Base-by-base conservation (phyloP, 1,140 invertebrate species). In the Bombus polaris region DNA sequence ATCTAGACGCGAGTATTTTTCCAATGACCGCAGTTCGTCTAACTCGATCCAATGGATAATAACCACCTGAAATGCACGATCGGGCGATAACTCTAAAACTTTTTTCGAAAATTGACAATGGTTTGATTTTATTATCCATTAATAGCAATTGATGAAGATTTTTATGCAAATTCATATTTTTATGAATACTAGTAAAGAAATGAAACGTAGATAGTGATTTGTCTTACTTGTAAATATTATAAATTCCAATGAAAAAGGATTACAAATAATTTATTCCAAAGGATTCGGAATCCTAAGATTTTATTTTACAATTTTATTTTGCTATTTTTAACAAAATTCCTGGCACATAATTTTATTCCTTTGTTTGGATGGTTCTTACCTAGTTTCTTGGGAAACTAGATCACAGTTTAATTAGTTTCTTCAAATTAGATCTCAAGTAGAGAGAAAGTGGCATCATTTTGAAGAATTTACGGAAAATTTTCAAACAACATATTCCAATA, bases 1-100 rank as follows among this genome's bases (percentile, higher is more conserved):
- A 79, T 89, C 71, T 42, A 85, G 62, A 59, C 22, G 3, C 74
- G 22, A 83, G 65, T 81, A n/a, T 57, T 81, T 68, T 66, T 59
- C 32, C 75, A 59, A 44, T 44, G 25, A 70, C 6, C 12, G 35
- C 39, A n/a, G 25, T 39, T 59, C 2, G 22, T 47, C 13, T 35
- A 28, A 74, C 39, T 65, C 15, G 13, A 37, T 18, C 39, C n/a
- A 32, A 37, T n/a, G 42, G 28, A 59, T 35, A 59, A 78, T 78
- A 57, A 57, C 5, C 25, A 32, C 22, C 1, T n/a, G 18, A 77
- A 57, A 65, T 37, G 22, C 18, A 28, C 18, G 12, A 42, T 35
- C 15, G 0, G 3, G 10, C 3, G 66, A 68, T 22, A 9, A 37
- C 10, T 68, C 1, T 4, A 22, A 18, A 37, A 37, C 9, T 25